Base-by-base conservation (phyloP, 1,140 invertebrate species). In the Euwallacea fornicatus region DNA sequence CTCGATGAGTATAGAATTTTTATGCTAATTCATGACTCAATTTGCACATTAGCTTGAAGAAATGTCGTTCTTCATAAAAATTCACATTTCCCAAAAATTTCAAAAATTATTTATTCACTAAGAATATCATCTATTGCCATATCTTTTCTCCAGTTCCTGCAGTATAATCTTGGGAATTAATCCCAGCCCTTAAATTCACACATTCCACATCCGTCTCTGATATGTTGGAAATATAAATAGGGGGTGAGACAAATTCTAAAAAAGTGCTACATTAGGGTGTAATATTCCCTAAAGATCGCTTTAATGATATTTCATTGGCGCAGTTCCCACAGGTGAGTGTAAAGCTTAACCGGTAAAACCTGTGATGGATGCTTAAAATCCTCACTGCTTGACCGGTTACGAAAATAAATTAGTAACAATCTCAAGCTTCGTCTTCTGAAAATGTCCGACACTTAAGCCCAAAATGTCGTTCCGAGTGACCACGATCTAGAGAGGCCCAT, bases 401-500 rank as follows among this genome's bases (percentile, higher is more conserved):
- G 21, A 4, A 70, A 11, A 70, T 70, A 70, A 70, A 70, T 70
- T 70, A 70, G 68, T 70, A 70, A 63, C 60, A 56, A 70, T 70
- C 15, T 44, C 42, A 60, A 11, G 47, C 63, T 47, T 70, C 68
- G 46, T 64, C 60, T 69, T 69, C n/a, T 21, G 56, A 43, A 61
- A 69, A 46, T 69, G 59, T 53, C 42, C 41, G 21, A 62, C n/a
- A 42, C 66, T 70, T 70, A 63, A 63, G 54, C 68, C 47, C 13
- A 47, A 58, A 69, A 60, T 55, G 67, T 69, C 67, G 54, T 53
- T 62, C 42, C 8, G 50, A 62, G 13, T 69, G 59, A 69, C 67
- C 67, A 16, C 56, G 67, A 42, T 15, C 47, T 42, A n/a, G 41
- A 16, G 42, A 58, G 53, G 53, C 21, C 21, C 42, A 70, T 33